Percentiles rank a stretch among this genome's conserved stretches.
phyloP scores from a whole-genome alignment of 2,797 vertebrate species.

The Tarsius wallacei region DNA sequence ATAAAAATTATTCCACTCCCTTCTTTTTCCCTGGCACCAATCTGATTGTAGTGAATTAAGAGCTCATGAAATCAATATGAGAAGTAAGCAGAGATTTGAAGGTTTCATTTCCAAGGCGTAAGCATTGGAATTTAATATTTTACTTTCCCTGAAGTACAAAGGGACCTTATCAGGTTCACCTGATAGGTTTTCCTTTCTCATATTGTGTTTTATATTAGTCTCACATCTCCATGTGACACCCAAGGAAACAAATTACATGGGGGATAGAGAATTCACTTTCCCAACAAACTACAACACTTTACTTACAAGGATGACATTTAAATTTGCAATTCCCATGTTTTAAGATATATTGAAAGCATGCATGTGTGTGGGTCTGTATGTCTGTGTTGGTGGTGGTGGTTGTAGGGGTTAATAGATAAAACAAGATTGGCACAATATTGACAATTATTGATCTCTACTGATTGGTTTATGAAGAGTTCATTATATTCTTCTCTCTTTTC shows the following conservation, averaged over 20 bases:
- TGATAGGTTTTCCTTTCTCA: neutral
- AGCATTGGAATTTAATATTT: constrained; percentile 17
- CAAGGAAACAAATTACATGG: neutral
- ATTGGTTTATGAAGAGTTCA: neutral
- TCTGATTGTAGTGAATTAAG: constrained; percentile 18
- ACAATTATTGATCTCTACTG: neutral
- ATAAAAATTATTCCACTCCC: neutral
- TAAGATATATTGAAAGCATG: neutral
- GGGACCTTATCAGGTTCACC: neutral
- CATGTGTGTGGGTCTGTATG: too few relatives aligned
- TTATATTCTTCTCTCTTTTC: constrained; percentile 4
- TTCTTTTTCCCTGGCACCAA: constrained; percentile 30
- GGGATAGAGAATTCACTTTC: constrained; percentile 18
- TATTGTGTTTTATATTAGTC: neutral
- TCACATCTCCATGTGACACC: neutral
- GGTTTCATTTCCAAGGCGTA: constrained; percentile 34
- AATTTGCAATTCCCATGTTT: neutral
- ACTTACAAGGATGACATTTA: neutral
- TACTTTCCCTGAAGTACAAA: neutral
- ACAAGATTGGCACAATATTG: neutral
- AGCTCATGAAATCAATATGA: constrained; percentile 32
- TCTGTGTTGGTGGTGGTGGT: neutral
- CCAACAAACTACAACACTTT: constrained; percentile 15
- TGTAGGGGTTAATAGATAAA: neutral
- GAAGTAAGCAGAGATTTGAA: constrained; percentile 37